Evolutionary conservation across 1,140 invertebrate genomes (phyloP).

Genomic region (Anastatus disparis): DNA sequence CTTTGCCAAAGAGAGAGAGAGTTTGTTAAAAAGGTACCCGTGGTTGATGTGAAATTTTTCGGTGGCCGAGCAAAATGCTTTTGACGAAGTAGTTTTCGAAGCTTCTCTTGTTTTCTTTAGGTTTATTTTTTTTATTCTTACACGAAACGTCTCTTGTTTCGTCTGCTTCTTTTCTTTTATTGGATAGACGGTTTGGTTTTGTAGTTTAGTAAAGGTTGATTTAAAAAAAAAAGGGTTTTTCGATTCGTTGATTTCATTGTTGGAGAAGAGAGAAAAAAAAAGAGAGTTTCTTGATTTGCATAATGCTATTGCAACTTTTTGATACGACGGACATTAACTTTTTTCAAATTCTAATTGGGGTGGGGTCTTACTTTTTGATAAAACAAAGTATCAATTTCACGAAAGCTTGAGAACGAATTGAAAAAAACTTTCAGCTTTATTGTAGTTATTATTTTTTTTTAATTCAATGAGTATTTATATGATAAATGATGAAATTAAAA

Average conservation of each 20-base stretch:
- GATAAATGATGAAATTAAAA: no score
- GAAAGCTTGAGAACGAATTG: no score
- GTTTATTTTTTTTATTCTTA: no score
- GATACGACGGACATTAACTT: background rate
- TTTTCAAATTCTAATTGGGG: background rate
- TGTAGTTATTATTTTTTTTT: no score
- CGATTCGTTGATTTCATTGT: background rate
- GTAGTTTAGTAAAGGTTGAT: no score
- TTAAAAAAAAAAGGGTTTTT: background rate
- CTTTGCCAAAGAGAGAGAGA: no score
- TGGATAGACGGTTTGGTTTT: no score
- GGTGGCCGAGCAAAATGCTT: no score
- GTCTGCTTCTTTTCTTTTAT: background rate
- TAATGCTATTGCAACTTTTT: background rate
- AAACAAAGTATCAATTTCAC: background rate
- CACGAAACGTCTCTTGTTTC: background rate
- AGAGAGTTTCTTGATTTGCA: no score
- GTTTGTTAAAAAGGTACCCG: slow-evolving; percentile 15
- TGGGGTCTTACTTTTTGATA: background rate
- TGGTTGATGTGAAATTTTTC: background rate
- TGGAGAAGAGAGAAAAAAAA: background rate
- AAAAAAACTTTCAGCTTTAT: no score
- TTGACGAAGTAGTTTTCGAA: background rate
- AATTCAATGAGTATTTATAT: no score
- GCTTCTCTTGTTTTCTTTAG: background rate